Conservation (phyloP, 2,797 vertebrate genomes). For the Macrochelys suwanniensis region DNA sequence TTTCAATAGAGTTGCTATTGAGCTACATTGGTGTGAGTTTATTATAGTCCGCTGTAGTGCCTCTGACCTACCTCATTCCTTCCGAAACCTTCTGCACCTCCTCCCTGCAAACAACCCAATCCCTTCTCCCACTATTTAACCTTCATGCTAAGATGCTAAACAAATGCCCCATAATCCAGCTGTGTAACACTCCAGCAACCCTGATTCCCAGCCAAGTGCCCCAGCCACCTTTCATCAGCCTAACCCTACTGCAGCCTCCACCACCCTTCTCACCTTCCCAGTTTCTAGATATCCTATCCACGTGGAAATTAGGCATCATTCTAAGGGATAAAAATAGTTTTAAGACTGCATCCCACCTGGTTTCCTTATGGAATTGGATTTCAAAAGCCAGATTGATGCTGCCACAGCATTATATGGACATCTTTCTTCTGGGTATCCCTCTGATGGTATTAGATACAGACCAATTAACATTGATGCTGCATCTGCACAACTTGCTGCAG, state of each 20-base stretch:
- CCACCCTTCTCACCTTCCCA: background rate
- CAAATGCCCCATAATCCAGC: background rate
- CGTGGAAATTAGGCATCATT: conserved; percentile 7
- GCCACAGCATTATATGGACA: background rate
- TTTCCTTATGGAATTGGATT: conserved; percentile 27
- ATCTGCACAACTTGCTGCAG: conserved; percentile 55
- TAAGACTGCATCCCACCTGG: conserved; percentile 55
- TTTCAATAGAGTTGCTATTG: background rate
- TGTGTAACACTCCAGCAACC: background rate
- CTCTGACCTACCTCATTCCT: rapidly evolving
- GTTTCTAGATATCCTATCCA: background rate
- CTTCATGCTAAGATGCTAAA: background rate
- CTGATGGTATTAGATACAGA: background rate
- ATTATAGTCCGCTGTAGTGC: background rate
- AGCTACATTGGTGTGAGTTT: background rate
- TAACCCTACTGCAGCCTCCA: background rate
- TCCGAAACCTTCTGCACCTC: background rate
- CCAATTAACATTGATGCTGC: conserved; percentile 19
- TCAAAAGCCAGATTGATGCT: background rate
- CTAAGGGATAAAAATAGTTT: conserved; percentile 34
- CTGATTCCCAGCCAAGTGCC: background rate
- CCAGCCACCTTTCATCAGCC: background rate
- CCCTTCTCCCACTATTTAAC: background rate
- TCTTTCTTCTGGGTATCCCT: conserved; percentile 12
- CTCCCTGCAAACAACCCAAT: too few relatives aligned